phyloP scores from a whole-genome alignment of 53 echinoderm and acorn worm species.

The Holothuria leucospilota region DNA sequence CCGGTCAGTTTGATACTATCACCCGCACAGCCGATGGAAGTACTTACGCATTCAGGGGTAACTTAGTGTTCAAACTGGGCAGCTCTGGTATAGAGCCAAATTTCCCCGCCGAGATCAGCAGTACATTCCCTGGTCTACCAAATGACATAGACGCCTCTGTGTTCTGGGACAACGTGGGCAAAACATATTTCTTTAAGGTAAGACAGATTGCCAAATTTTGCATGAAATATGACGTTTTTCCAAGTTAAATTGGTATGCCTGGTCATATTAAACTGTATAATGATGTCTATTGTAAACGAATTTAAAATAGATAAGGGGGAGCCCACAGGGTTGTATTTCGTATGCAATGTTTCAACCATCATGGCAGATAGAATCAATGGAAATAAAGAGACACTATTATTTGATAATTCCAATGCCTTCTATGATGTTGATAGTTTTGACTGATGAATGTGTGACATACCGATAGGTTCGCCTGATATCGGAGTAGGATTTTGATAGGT shows the following conservation, averaged over 20 bases:
- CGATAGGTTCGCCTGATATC: too few species aligned
- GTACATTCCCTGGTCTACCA: conserved; percentile 70
- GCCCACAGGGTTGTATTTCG: too few species aligned
- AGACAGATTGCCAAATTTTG: not conserved
- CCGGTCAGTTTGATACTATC: conserved; percentile 38
- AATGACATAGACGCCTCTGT: conserved; percentile 79
- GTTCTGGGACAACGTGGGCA: conserved; percentile 34
- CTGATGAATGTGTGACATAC: too few species aligned
- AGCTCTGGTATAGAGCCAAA: conserved; percentile 7
- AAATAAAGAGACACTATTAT: too few species aligned
- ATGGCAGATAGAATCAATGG: too few species aligned
- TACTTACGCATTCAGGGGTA: conserved; percentile 79
- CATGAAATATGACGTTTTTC: not conserved
- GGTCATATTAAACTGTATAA: not conserved
- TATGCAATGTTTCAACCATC: too few species aligned
- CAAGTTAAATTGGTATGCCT: not conserved
- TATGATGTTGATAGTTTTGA: too few species aligned
- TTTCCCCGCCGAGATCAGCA: conserved; percentile 64
- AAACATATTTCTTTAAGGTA: conserved; percentile 87
- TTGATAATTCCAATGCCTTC: too few species aligned
- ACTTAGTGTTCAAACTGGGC: conserved; percentile 62
- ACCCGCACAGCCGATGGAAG: conserved; percentile 63
- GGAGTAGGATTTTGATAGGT: too few species aligned
- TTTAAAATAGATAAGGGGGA: too few species aligned
- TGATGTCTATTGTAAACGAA: too few species aligned